phyloP scores from a whole-genome alignment of 2,888 invertebrate genomes.

The Smittia sp. region DNA sequence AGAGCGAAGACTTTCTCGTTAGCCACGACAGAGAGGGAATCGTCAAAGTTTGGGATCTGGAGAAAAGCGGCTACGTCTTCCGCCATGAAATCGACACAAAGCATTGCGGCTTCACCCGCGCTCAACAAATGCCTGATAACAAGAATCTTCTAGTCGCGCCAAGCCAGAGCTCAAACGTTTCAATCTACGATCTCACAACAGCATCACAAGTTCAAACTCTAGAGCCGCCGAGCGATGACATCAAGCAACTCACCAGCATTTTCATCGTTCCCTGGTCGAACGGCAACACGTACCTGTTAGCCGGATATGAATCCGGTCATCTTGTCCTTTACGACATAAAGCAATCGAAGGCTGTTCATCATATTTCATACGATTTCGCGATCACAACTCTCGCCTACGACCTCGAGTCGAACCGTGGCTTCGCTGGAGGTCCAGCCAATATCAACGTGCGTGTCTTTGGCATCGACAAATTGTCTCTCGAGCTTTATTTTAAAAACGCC shows the following conservation, averaged over 20 bases:
- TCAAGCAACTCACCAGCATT: constrained; percentile 60
- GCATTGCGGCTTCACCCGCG: constrained; percentile 70
- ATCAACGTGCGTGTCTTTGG: constrained; percentile 49
- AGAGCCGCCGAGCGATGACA: constrained; percentile 44
- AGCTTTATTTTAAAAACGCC: neutral
- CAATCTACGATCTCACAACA: constrained; percentile 56
- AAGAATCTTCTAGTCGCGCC: constrained; percentile 66
- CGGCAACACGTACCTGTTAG: constrained; percentile 59
- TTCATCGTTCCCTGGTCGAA: constrained; percentile 49
- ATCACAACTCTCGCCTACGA: constrained; percentile 69
- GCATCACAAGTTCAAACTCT: constrained; percentile 51
- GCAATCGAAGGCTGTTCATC: constrained; percentile 59
- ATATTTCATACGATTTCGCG: constrained; percentile 62
- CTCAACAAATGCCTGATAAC: constrained; percentile 58
- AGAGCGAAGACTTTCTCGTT: constrained; percentile 59
- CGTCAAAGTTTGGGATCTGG: constrained; percentile 64
- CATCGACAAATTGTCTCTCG: neutral
- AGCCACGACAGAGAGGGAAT: constrained; percentile 74
- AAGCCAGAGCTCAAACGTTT: constrained; percentile 59
- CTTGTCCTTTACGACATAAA: constrained; percentile 69
- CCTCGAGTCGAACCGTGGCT: constrained; percentile 61
- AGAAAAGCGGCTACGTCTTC: constrained; percentile 61
- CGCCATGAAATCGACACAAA: constrained; percentile 60
- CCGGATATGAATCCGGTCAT: constrained; percentile 72
- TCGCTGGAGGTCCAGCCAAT: constrained; percentile 57